Conservation (phyloP, 2,888 invertebrate genomes). For the Chaetogeoica ovagalla region DNA sequence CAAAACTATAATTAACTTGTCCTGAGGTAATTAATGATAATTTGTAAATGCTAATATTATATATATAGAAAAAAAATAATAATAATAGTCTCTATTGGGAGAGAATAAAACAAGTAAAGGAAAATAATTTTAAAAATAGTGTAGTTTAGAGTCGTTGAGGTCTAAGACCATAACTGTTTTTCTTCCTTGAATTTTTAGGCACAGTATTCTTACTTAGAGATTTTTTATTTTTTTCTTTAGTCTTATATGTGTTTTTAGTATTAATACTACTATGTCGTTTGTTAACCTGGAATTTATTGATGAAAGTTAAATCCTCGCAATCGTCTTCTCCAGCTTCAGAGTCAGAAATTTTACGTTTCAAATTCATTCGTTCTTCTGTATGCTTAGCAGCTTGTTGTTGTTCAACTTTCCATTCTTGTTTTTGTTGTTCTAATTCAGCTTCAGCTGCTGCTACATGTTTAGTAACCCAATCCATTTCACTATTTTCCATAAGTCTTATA, state of each 20-base stretch:
- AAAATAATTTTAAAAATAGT: constrained; percentile 53
- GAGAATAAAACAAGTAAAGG: constrained; percentile 35
- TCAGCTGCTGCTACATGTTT: constrained; percentile 88
- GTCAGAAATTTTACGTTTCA: constrained; percentile 56
- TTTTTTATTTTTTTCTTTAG: constrained; percentile 20
- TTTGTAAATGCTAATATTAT: constrained; percentile 21
- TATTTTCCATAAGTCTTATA: constrained; percentile 87
- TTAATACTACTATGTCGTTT: constrained; percentile 49
- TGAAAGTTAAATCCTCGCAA: constrained; percentile 60
- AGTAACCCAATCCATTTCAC: constrained; percentile 71
- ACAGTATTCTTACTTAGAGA: constrained; percentile 13
- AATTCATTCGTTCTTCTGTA: constrained; percentile 54
- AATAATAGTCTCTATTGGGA: constrained; percentile 40
- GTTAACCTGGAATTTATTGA: constrained; percentile 51
- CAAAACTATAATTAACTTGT: constrained; percentile 52
- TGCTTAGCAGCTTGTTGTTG: constrained; percentile 59
- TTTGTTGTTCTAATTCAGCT: constrained; percentile 78
- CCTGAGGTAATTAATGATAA: constrained; percentile 34
- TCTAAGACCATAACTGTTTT: constrained; percentile 49
- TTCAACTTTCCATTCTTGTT: constrained; percentile 86
- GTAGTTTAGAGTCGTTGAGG: constrained; percentile 39
- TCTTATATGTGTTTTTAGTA: constrained; percentile 31
- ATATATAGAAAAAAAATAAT: background rate
- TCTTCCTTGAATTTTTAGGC: constrained; percentile 28
- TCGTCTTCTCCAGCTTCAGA: constrained; percentile 68